These are phyloP conservation scores for Epiblema foenella DNA, from an alignment of 2,888 invertebrate species.

Conservation along the genomic window DNA sequence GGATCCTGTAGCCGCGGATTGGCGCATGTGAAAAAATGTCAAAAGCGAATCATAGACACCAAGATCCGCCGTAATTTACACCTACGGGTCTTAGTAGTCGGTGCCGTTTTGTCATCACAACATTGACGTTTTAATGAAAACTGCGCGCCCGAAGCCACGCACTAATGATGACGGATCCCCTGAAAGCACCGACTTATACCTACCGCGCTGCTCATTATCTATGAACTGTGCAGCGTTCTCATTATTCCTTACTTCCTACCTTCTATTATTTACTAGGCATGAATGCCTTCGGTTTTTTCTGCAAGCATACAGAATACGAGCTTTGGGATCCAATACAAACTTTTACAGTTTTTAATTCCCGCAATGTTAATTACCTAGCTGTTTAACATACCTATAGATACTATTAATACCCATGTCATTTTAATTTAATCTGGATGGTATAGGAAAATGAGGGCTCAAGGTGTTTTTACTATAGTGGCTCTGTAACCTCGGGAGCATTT, in stretches of 20 bases:
- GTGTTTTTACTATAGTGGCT: slow-evolving; percentile 3
- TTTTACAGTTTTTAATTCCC: neutral
- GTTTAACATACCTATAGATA: neutral
- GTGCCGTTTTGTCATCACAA: slow-evolving; percentile 66
- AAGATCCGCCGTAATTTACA: slow-evolving; percentile 59
- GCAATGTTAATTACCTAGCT: neutral
- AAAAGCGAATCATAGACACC: slow-evolving; percentile 38
- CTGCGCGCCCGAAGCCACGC: slow-evolving; percentile 70
- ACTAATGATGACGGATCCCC: slow-evolving; percentile 80
- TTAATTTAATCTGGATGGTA: neutral
- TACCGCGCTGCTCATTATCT: slow-evolving; percentile 74
- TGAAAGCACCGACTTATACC: slow-evolving; percentile 72
- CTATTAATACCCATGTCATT: neutral
- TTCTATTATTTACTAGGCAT: slow-evolving; percentile 61
- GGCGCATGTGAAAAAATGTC: neutral
- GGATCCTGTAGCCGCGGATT: neutral
- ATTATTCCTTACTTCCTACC: slow-evolving; percentile 64
- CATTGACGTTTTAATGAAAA: slow-evolving; percentile 79
- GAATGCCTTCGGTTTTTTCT: slow-evolving; percentile 53
- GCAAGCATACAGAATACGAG: slow-evolving; percentile 1
- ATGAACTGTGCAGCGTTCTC: slow-evolving; percentile 66
- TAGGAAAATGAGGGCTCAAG: neutral
- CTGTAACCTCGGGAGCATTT: too few species aligned
- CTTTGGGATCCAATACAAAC: too few species aligned
- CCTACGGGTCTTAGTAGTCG: slow-evolving; percentile 52